phyloP scores from a whole-genome alignment of 2,797 vertebrate species.

The Mus minutoides region DNA sequence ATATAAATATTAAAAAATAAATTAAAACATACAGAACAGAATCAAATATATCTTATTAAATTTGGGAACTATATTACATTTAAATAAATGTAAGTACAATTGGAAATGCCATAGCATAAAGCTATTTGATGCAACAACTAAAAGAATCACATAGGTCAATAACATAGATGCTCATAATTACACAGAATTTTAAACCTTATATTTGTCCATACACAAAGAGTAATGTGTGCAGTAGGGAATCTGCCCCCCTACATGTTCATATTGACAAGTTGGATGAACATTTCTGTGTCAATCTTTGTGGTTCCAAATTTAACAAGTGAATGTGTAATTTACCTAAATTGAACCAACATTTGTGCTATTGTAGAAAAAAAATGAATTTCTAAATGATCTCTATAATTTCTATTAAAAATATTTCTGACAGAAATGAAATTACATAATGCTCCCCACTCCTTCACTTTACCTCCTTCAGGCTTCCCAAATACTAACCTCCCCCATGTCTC shows the following conservation, averaged over 20 bases:
- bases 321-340: background rate
- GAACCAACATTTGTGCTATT: background rate
- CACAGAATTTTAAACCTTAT: background rate
- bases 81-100: constrained; percentile 14
- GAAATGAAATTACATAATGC: background rate
- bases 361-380: background rate
- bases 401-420: background rate
- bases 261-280: background rate
- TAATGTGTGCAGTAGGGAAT: background rate
- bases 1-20: constrained; percentile 3
- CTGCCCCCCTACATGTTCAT: background rate
- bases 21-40: constrained; percentile 21
- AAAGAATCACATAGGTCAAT: background rate
- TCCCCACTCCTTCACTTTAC: background rate
- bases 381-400: background rate
- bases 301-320: background rate
- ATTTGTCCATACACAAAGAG: background rate
- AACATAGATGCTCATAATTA: background rate
- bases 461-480: background rate
- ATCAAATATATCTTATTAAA: background rate
- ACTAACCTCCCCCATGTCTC: background rate
- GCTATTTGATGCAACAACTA: background rate
- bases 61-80: background rate
- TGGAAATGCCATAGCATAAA: background rate
- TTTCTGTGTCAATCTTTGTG: background rate